These are phyloP conservation scores for Poeciliopsis infans DNA, from an alignment of 2,797 vertebrate species.

Conservation along the genomic window DNA sequence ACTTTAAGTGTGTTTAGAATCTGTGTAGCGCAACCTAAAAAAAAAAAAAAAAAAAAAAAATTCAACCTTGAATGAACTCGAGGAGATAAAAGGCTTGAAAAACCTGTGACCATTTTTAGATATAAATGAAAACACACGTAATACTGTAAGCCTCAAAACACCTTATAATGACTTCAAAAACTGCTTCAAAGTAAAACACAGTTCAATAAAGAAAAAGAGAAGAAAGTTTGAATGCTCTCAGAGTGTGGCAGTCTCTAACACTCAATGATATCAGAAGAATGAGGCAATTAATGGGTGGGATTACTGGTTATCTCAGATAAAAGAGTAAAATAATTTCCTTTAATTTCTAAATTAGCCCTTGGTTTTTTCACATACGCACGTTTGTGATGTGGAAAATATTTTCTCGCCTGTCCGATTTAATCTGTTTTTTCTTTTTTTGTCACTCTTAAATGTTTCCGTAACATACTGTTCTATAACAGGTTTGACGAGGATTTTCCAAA, in stretches of 20 bases:
- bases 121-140: conserved; percentile 15
- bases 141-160: conserved; percentile 25
- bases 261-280: neutral
- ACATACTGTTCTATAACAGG: too few species aligned
- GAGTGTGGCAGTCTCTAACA: neutral
- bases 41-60: conserved; percentile 4
- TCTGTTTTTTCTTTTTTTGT: neutral
- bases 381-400: neutral
- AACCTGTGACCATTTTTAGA: conserved; percentile 29
- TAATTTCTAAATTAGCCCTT: neutral
- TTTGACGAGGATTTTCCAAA: neutral
- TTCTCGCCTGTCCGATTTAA: neutral
- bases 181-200: neutral
- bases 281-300: neutral
- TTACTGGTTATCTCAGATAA: neutral
- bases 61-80: conserved; percentile 12
- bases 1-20: conserved; percentile 54
- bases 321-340: neutral
- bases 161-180: conserved; percentile 4
- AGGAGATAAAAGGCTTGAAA: conserved; percentile 38
- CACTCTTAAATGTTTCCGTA: neutral
- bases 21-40: conserved; percentile 10
- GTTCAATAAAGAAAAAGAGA: neutral
- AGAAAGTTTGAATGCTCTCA: neutral
- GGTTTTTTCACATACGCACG: neutral